Evolutionary conservation across 2,113 vertebrate species (phyloP).

Genomic region (Himantopus leucocephalus): DNA sequence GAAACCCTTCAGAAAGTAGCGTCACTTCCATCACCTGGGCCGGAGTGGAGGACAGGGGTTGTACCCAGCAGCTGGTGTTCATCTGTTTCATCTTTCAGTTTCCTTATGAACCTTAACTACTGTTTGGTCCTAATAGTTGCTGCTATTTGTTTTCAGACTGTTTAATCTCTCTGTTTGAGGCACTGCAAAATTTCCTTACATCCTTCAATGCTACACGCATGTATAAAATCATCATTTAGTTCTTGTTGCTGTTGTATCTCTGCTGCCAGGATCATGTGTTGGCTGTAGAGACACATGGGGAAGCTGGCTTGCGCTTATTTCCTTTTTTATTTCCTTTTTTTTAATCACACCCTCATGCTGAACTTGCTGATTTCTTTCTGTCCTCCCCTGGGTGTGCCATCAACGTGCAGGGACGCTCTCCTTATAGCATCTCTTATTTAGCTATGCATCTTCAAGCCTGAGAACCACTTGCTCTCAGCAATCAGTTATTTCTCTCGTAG

Average conservation of each 20-base stretch:
- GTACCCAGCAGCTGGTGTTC: neutral
- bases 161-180: neutral
- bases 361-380: neutral
- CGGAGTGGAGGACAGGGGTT: neutral
- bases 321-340: neutral
- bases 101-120: neutral
- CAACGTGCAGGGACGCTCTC: rapidly evolving
- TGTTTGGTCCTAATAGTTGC: neutral
- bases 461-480: neutral
- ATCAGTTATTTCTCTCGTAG: rapidly evolving
- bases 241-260: neutral
- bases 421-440: neutral
- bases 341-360: neutral
- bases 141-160: neutral
- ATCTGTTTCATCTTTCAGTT: neutral
- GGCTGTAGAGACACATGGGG: rapidly evolving
- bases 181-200: neutral
- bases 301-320: neutral
- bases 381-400: neutral
- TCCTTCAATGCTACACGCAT: neutral
- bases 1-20: neutral
- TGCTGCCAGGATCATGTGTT: neutral
- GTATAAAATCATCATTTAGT: neutral
- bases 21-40: rapidly evolving
- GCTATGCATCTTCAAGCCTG: neutral